phyloP scores from a whole-genome alignment of 23 tunicate species.

The Ascidia mentula region DNA sequence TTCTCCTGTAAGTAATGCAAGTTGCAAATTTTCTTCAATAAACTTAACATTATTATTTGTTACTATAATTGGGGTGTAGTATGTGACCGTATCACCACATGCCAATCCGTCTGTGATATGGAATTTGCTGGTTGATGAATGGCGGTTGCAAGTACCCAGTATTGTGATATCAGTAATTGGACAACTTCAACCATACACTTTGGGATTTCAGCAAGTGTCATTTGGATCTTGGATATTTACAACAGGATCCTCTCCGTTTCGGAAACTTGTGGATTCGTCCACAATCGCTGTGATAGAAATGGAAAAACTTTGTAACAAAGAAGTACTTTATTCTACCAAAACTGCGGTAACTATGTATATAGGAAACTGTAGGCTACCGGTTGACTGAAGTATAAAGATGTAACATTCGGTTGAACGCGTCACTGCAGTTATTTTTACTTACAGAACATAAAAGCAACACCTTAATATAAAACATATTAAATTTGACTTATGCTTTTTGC shows the following conservation, averaged over 20 bases:
- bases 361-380: too few relatives aligned
- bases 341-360: neutral
- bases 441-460: too few relatives aligned
- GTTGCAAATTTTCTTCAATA: neutral
- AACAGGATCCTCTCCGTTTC: constrained; percentile 27
- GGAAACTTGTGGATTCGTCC: neutral
- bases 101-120: constrained; percentile 21
- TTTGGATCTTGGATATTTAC: constrained; percentile 33
- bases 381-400: too few relatives aligned
- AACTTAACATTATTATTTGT: neutral
- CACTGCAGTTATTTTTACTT: too few relatives aligned
- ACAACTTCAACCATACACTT: constrained; percentile 5
- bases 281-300: constrained; percentile 22
- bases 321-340: constrained; percentile 17
- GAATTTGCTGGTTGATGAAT: constrained; percentile 19
- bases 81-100: constrained; percentile 7
- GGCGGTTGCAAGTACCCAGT: constrained; percentile 29
- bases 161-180: constrained; percentile 14
- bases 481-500: too few relatives aligned
- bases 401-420: too few relatives aligned
- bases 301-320: constrained; percentile 10
- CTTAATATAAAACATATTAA: too few relatives aligned
- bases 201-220: neutral
- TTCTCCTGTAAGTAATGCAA: constrained; percentile 17
- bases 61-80: constrained; percentile 12